phyloP scores from a whole-genome alignment of 2,797 vertebrate genomes.

The Chromis chromis region DNA sequence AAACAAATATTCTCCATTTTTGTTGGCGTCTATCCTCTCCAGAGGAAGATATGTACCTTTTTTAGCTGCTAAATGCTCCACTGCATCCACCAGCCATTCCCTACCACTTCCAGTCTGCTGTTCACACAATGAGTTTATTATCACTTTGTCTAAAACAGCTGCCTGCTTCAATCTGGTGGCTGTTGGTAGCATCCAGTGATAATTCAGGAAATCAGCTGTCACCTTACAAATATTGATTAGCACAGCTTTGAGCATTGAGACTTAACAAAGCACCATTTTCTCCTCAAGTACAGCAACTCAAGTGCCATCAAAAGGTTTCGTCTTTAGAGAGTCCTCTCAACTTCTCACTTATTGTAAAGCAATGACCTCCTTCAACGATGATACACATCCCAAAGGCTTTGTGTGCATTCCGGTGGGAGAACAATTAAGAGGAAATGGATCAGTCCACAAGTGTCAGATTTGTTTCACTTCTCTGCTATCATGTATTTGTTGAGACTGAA shows the following conservation, averaged over 20 bases:
- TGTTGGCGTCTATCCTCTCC: not conserved
- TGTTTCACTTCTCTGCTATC: too few relatives aligned
- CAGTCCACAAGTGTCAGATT: not conserved
- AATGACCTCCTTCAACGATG: not conserved
- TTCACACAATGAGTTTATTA: not conserved
- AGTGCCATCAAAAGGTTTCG: not conserved
- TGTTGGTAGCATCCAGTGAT: not conserved
- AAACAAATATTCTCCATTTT: not conserved
- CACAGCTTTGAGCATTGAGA: not conserved
- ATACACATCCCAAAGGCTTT: not conserved
- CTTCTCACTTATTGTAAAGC: slow-evolving; percentile 5
- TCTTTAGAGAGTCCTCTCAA: slow-evolving; percentile 3
- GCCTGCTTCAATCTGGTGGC: not conserved
- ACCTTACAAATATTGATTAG: not conserved
- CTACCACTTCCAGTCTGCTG: too few relatives aligned
- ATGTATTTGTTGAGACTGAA: not conserved
- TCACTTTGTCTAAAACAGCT: not conserved
- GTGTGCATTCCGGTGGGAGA: not conserved
- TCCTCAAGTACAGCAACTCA: not conserved
- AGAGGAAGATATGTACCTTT: too few relatives aligned
- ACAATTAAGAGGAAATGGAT: not conserved
- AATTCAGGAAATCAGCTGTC: not conserved
- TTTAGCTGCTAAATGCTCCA: not conserved
- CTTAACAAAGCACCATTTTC: not conserved
- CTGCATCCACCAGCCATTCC: not conserved